Base-by-base conservation (phyloP, 2,888 invertebrate species). In the Dryocosmus kuriphilus region DNA sequence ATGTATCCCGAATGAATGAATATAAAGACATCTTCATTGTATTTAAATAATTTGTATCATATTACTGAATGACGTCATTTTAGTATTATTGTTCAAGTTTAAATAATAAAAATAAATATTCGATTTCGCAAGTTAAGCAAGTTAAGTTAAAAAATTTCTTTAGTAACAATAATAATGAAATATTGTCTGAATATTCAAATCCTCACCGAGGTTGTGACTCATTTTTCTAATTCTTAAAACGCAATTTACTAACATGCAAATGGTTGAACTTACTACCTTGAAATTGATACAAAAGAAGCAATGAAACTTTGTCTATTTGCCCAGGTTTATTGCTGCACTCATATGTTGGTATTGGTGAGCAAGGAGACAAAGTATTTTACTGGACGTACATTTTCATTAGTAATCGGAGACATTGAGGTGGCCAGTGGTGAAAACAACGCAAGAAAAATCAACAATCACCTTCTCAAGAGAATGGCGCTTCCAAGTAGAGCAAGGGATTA, bases 401-500 rank as follows among this genome's bases (percentile, higher is more conserved):
- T 84, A 83, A 86, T 79, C 85, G 82, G n/a, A 81, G 85, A 84
- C 27, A 84, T 82, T 82, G 84, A 83, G 82, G 81, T 87, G 77
- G 80, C 81, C 76, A 84, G 83, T 83, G 80, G 83, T 84, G 84
- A 83, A 81, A 83, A 81, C 81, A 84, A 85, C 82, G 81, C 81
- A 79, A 86, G 84, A 80, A 85, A 86, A 85, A 86, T 83, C 82
- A 85, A 84, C 81, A 88, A 85, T 79, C 86, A 89, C 85, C 89
- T 86, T 86, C 88, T 86, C 80, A 89, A 91, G 84, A 92, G 89
- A 93, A 98, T 98, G 98, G 96, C 97, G 93, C 94, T 97, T 92
- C 96, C 97, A 92, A 97, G 97, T 94, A 96, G 98, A 94, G 97
- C 99, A 91, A 78, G 82, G 57, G 98, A 99, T 91, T 99, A 99